A percentile compares a stretch with the other conserved stretches of the same genome.
Conservation (phyloP, 2,797 vertebrate species). For the Pantherophis vulpinus region DNA sequence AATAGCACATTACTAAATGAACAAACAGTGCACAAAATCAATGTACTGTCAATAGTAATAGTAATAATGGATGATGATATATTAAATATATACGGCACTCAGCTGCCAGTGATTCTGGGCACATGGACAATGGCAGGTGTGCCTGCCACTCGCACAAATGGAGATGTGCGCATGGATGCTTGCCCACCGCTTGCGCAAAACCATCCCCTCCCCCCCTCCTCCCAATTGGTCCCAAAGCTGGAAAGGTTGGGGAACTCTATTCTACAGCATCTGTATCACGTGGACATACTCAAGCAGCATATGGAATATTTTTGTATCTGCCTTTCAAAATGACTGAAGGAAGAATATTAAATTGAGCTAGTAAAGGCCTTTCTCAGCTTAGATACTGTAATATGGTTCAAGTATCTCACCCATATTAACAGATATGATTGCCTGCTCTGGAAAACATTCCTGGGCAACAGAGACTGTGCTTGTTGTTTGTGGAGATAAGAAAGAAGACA, state of each 20-base stretch:
- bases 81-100: neutral
- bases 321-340: neutral
- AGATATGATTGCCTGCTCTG: neutral
- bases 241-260: neutral
- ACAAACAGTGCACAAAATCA: neutral
- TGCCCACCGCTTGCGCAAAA: neutral
- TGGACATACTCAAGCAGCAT: neutral
- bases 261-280: neutral
- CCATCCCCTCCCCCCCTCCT: too few relatives aligned
- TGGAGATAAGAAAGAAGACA: neutral
- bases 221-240: neutral
- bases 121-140: neutral
- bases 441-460: neutral
- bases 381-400: neutral
- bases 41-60: neutral
- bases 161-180: neutral
- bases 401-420: neutral
- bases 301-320: neutral
- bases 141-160: neutral
- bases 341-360: neutral
- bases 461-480: neutral
- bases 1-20: neutral
- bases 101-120: neutral
- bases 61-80: neutral
- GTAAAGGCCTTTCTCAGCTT: neutral